Evolutionary conservation across 2,113 vertebrate species (phyloP).

Genomic region (Plecturocebus donacophilus): DNA sequence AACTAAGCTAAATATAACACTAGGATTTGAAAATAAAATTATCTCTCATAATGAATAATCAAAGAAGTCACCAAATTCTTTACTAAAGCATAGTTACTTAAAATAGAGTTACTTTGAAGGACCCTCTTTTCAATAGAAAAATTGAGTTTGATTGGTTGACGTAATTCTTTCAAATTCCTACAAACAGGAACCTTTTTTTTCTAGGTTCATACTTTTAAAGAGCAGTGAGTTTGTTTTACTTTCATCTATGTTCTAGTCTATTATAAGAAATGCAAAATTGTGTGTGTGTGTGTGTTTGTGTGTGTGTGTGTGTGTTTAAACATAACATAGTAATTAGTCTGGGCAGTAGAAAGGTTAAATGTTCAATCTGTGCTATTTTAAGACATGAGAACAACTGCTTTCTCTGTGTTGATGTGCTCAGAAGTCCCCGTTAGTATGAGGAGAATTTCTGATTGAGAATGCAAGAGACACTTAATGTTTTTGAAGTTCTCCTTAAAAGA

Average conservation of each 20-base stretch:
- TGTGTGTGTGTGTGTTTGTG: background rate
- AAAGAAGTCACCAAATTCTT: background rate
- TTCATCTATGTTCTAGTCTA: constrained; percentile 41
- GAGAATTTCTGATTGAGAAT: constrained; percentile 59
- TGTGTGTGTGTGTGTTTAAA: constrained; percentile 53
- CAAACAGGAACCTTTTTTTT: background rate
- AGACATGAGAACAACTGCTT: constrained; percentile 83
- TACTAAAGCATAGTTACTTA: background rate
- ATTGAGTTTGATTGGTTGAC: background rate
- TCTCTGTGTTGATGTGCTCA: constrained; percentile 64
- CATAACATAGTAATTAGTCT: constrained; percentile 69
- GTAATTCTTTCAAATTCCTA: constrained; percentile 30
- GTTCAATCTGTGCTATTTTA: constrained; percentile 81
- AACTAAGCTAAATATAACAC: constrained; percentile 59
- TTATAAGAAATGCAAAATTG: constrained; percentile 36
- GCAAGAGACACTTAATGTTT: constrained; percentile 62
- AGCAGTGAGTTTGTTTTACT: background rate
- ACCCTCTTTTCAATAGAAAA: background rate
- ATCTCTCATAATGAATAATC: constrained; percentile 51
- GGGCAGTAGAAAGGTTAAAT: constrained; percentile 76
- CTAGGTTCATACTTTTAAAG: background rate
- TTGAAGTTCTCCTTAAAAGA: constrained; percentile 68
- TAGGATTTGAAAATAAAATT: constrained; percentile 51
- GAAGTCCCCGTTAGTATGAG: constrained; percentile 73
- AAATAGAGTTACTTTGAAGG: constrained; percentile 51